Conservation (phyloP, 2,888 invertebrate species). For the Leptogaster cylindrica region DNA sequence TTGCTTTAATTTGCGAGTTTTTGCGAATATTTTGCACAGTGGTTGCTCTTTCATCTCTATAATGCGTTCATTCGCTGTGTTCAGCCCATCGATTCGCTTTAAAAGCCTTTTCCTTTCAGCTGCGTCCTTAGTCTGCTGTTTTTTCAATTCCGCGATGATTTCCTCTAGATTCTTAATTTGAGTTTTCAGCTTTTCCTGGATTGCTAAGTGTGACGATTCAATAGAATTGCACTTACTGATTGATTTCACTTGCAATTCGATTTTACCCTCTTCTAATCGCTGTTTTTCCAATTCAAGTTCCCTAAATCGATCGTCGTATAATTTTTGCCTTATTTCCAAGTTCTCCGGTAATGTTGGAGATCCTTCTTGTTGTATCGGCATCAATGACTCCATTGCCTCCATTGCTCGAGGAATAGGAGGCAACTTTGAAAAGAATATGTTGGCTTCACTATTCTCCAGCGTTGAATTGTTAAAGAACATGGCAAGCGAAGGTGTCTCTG, state of each 20-base stretch:
- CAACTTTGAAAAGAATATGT: no score
- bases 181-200: conserved; percentile 79
- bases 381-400: no score
- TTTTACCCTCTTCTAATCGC: conserved; percentile 68
- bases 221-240: conserved; percentile 64
- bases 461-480: no score
- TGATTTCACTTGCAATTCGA: conserved; percentile 72
- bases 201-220: conserved; percentile 70
- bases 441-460: no score
- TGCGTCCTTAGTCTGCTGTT: conserved; percentile 68
- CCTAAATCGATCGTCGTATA: conserved; percentile 67
- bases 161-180: conserved; percentile 73
- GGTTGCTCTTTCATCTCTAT: conserved; percentile 82
- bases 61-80: conserved; percentile 77
- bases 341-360: no score
- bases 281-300: conserved; percentile 68
- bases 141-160: conserved; percentile 66
- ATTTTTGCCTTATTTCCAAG: conserved; percentile 62
- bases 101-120: conserved; percentile 72
- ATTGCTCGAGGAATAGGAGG: no score
- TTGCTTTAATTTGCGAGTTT: conserved; percentile 72
- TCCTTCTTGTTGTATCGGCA: no score
- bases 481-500: no score
- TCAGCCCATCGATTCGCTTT: conserved; percentile 76
- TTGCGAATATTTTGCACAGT: conserved; percentile 75